These are phyloP conservation scores for Alcedo atthis DNA, from an alignment of 2,797 vertebrate species.

Conservation along the genomic window DNA sequence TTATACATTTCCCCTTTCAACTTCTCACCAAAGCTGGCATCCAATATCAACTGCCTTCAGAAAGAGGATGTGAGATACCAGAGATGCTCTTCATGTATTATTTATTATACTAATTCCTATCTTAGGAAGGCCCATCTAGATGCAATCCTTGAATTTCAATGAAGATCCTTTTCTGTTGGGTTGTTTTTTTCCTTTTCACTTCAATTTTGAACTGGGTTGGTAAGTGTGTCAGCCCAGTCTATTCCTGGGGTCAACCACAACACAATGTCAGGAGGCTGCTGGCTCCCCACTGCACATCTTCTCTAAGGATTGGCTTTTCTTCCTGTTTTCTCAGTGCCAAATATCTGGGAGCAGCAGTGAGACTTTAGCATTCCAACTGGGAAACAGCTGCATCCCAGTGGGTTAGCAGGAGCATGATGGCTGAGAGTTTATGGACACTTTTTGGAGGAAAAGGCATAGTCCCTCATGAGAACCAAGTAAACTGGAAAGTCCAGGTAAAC, in stretches of 20 bases:
- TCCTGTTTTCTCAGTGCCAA: not conserved
- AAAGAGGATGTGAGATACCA: not conserved
- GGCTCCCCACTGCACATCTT: not conserved
- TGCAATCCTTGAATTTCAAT: not conserved
- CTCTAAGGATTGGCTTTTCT: not conserved
- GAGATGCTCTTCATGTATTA: not conserved
- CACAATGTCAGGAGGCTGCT: not conserved
- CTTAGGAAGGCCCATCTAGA: not conserved
- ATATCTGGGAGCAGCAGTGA: not conserved
- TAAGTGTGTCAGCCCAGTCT: not conserved
- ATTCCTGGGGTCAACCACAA: not conserved
- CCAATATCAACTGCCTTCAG: not conserved
- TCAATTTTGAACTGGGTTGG: not conserved
- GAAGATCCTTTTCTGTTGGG: not conserved
- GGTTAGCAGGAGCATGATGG: rapidly evolving
- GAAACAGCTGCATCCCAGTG: not conserved
- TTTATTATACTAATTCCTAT: not conserved
- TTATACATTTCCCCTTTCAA: not conserved
- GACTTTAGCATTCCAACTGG: not conserved
- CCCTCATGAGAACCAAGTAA: not conserved
- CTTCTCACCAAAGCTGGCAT: not conserved
- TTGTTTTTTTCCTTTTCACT: not conserved
- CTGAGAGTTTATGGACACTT: not conserved
- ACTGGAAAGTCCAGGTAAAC: not conserved
- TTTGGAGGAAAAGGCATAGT: not conserved